Conservation (phyloP, 2,113 vertebrate genomes). For the Cheirogaleus medius region DNA sequence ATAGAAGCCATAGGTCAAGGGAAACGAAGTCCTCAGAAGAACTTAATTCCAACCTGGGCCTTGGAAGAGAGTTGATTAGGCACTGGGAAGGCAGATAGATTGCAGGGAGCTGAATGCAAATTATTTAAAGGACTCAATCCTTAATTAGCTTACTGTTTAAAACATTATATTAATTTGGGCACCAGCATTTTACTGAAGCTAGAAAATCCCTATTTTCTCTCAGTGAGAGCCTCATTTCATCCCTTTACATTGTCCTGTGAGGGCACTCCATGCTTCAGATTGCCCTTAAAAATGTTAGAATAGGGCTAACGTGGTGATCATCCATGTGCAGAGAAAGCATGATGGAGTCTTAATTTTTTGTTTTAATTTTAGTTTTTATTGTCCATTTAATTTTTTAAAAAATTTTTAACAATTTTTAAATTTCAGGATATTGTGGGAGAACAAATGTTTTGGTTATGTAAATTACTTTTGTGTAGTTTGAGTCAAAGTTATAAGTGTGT, state of each 20-base stretch:
- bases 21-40: neutral
- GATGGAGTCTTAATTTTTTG: conserved; percentile 3
- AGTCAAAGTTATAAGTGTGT: no score
- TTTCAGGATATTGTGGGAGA: no score
- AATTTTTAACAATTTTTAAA: no score
- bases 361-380: no score
- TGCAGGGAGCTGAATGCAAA: neutral
- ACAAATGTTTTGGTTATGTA: no score
- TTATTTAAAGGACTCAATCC: neutral
- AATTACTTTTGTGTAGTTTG: no score
- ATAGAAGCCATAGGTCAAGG: neutral
- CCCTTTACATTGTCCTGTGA: neutral
- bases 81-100: neutral
- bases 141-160: neutral
- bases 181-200: neutral
- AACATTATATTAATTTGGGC: neutral
- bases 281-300: neutral
- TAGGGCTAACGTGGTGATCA: neutral
- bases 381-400: no score
- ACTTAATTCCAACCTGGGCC: neutral
- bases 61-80: neutral
- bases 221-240: neutral
- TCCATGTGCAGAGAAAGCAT: neutral
- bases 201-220: neutral
- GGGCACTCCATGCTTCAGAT: neutral